A percentile compares a stretch with the other conserved stretches of the same genome.
Conservation (phyloP, 1,140 invertebrate genomes). For the Calephelis virginiensis region DNA sequence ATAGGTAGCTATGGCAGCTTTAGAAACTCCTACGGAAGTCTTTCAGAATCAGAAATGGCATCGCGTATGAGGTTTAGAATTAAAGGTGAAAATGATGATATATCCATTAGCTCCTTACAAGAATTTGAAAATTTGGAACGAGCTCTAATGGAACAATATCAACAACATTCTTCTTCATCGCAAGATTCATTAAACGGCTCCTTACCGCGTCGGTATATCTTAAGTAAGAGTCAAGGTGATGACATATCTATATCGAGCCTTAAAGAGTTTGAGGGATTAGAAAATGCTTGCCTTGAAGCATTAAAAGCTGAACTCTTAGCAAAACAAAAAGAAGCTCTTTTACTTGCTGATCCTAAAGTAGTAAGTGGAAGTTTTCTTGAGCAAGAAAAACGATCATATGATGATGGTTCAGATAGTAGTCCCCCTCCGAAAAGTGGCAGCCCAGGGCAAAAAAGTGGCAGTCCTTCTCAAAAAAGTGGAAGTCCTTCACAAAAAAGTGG, state of each 20-base stretch:
- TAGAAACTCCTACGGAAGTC: constrained; percentile 87
- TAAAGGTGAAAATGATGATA: constrained; percentile 91
- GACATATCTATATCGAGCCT: constrained; percentile 94
- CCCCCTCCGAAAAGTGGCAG: constrained; percentile 74
- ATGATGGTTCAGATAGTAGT: constrained; percentile 75
- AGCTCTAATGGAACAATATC: constrained; percentile 82
- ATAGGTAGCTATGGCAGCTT: constrained; percentile 86
- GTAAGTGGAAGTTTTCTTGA: constrained; percentile 79
- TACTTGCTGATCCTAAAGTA: constrained; percentile 81
- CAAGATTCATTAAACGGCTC: constrained; percentile 90
- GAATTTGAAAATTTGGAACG: constrained; percentile 96
- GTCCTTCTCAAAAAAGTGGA: constrained; percentile 72
- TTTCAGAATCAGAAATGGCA: constrained; percentile 91
- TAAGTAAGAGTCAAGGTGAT: constrained; percentile 88
- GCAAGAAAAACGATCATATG: constrained; percentile 74
- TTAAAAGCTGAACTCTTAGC: constrained; percentile 89
- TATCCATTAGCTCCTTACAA: constrained; percentile 94
- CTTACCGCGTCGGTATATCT: constrained; percentile 81
- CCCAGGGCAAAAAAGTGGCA: constrained; percentile 67
- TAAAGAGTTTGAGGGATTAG: constrained; percentile 96
- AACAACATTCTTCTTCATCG: constrained; percentile 81
- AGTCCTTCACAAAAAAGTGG: constrained; percentile 73
- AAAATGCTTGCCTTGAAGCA: constrained; percentile 91
- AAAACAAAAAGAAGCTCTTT: constrained; percentile 90
- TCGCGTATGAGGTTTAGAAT: constrained; percentile 88